A percentile compares a stretch with the other conserved stretches of the same genome.
Evolutionary conservation across 2,888 invertebrate species (phyloP).

Genomic region (Cheilosia vernalis): DNA sequence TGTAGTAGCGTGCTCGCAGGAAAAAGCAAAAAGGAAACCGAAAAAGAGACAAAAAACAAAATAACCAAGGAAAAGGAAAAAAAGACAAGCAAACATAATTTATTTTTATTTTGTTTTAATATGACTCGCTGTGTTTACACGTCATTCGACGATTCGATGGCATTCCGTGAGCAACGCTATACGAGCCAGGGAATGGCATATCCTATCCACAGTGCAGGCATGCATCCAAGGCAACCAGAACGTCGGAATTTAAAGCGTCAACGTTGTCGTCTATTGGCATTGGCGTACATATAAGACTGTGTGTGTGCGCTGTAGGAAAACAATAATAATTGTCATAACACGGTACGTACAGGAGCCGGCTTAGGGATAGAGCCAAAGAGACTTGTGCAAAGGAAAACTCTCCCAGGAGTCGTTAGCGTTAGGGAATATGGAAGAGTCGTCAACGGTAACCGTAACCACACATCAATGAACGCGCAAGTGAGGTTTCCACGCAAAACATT

Average conservation of each 20-base stretch:
- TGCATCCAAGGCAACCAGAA: constrained; percentile 46
- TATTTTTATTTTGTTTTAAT: constrained; percentile 72
- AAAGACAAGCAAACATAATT: constrained; percentile 50
- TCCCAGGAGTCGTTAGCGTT: constrained; percentile 63
- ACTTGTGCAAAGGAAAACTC: constrained; percentile 38
- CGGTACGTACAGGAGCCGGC: constrained; percentile 8
- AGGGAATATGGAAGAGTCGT: constrained; percentile 52
- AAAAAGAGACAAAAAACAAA: background rate
- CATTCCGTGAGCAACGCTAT: constrained; percentile 55
- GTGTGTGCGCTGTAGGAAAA: constrained; percentile 43
- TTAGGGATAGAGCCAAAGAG: constrained; percentile 8
- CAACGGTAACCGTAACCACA: constrained; percentile 68
- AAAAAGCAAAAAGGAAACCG: constrained; percentile 5
- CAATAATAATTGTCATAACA: constrained; percentile 74
- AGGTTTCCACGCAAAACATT: constrained; percentile 64
- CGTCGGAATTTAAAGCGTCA: constrained; percentile 60
- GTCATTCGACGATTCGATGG: constrained; percentile 70
- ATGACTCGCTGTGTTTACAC: constrained; percentile 71
- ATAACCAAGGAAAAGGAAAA: constrained; percentile 5
- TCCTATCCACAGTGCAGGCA: constrained; percentile 49
- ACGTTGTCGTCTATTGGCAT: constrained; percentile 5
- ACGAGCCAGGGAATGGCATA: constrained; percentile 21
- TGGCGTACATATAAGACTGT: constrained; percentile 10
- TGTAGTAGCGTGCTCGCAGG: constrained; percentile 38
- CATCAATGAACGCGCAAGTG: constrained; percentile 65